Conservation (phyloP, 2,797 vertebrate species). For the Chrysocyon brachyurus region DNA sequence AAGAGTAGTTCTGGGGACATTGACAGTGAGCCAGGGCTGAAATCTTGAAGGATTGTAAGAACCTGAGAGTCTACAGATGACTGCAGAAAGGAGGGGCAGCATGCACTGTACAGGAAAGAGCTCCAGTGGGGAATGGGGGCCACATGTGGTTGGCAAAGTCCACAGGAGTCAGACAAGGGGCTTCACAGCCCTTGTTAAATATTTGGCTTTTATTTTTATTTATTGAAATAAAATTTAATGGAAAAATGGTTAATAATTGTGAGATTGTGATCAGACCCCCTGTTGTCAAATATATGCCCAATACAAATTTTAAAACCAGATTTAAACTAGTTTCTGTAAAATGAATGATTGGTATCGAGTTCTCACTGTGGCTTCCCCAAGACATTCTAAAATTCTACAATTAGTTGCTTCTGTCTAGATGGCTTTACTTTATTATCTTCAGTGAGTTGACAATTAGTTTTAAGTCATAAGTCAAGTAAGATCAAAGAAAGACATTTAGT, state of each 20-base stretch:
- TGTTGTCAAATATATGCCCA: neutral
- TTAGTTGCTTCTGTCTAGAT: neutral
- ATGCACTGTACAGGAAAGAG: no score
- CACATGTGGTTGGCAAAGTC: fast-evolving
- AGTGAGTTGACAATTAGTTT: neutral
- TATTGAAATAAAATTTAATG: neutral
- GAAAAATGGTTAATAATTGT: neutral
- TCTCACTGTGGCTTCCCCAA: neutral
- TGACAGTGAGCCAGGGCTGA: neutral
- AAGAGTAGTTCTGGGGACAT: neutral
- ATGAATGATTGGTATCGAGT: neutral
- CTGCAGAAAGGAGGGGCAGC: no score
- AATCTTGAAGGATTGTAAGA: neutral
- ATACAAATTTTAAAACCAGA: conserved; percentile 1
- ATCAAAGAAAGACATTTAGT: neutral
- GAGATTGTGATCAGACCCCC: neutral
- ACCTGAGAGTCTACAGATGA: neutral
- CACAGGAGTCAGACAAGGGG: neutral
- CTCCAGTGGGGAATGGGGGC: neutral
- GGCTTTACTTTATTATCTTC: conserved; percentile 9
- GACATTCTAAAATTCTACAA: neutral
- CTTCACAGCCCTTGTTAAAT: neutral
- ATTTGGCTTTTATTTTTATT: conserved; percentile 27
- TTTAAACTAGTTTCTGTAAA: neutral
- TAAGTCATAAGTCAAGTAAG: neutral